Evolutionary conservation across 1,140 invertebrate genomes (phyloP).

Genomic region (Heterodera schachtii): DNA sequence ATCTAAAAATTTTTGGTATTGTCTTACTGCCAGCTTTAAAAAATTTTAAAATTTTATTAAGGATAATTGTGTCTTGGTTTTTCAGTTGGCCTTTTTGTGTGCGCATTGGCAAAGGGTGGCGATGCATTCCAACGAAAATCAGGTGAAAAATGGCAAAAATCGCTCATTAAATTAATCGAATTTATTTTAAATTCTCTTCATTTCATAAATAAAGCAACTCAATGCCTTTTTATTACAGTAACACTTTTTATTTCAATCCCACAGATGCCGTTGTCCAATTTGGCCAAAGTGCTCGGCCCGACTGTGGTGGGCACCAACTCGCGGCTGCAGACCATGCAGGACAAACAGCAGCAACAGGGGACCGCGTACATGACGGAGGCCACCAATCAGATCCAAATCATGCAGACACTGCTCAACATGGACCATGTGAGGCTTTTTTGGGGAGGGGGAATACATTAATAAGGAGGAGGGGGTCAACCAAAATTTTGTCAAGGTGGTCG

Average conservation of each 20-base stretch:
- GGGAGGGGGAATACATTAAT: no score
- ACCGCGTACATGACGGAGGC: slow-evolving; percentile 14
- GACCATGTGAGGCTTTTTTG: slow-evolving; percentile 23
- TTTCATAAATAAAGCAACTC: no score
- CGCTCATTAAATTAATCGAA: no score
- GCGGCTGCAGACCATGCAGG: not conserved
- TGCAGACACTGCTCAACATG: slow-evolving; percentile 4
- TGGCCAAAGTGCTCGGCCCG: slow-evolving; percentile 32
- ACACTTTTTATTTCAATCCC: not conserved
- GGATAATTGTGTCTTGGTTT: not conserved
- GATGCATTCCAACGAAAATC: slow-evolving; percentile 11
- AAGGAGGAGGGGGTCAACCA: no score
- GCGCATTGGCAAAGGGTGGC: slow-evolving; percentile 76
- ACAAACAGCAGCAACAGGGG: slow-evolving; percentile 4
- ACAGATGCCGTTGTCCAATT: slow-evolving; percentile 25
- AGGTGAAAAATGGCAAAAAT: not conserved
- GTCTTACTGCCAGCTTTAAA: no score
- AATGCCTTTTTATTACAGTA: no score
- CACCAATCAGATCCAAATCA: slow-evolving; percentile 19
- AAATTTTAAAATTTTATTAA: no score
- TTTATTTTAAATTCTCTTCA: no score
- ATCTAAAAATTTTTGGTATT: no score
- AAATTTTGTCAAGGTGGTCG: no score
- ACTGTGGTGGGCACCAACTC: slow-evolving; percentile 25
- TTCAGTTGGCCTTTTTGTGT: slow-evolving; percentile 77